phyloP scores from a whole-genome alignment of 2,113 vertebrate genomes.

The Tapirus terrestris region DNA sequence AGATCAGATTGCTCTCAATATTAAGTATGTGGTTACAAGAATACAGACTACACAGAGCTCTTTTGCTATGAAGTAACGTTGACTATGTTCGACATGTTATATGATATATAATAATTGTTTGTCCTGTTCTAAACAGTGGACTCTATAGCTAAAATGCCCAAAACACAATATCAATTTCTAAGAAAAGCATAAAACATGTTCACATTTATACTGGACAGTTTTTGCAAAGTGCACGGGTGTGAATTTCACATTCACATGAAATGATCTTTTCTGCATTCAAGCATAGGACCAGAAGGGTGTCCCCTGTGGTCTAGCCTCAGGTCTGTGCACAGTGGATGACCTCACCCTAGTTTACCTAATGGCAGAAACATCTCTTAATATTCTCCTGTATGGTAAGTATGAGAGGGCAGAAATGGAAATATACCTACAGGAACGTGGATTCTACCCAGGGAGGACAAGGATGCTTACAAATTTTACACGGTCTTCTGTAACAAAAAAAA shows the following conservation, averaged over 20 bases:
- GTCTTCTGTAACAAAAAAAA: background rate
- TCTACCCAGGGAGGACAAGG: background rate
- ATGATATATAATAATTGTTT: background rate
- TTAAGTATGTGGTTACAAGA: too few species aligned
- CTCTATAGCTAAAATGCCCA: background rate
- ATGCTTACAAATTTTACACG: background rate
- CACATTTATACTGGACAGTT: background rate
- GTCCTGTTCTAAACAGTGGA: background rate
- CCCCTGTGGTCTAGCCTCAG: background rate
- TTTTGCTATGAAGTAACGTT: background rate
- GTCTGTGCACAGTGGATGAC: background rate
- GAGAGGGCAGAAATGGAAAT: background rate
- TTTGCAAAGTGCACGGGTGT: background rate
- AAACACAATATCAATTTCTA: background rate
- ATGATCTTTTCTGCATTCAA: background rate
- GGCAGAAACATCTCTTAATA: background rate
- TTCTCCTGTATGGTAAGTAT: background rate
- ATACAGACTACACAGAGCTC: background rate
- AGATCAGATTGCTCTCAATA: background rate
- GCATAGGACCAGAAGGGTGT: background rate
- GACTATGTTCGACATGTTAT: too few species aligned
- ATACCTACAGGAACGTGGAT: background rate
- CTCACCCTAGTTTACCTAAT: background rate
- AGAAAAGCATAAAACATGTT: background rate
- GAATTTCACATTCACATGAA: background rate